phyloP scores from a whole-genome alignment of 2,888 invertebrate genomes.

The Trisateles emortualis region DNA sequence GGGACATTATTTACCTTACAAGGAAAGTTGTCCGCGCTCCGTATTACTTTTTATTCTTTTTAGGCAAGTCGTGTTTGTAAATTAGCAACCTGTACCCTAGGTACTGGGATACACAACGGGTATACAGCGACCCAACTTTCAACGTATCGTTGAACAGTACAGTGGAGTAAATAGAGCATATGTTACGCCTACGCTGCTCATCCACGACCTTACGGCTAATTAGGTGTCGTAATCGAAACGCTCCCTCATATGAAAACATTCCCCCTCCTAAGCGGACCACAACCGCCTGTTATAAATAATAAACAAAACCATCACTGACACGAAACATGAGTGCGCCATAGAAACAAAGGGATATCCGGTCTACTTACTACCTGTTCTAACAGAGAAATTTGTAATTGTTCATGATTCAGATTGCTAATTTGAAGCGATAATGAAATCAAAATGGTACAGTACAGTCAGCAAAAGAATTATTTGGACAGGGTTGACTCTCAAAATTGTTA shows the following conservation, averaged over 20 bases:
- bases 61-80: slow-evolving; percentile 23
- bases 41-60: slow-evolving; percentile 21
- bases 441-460: no score
- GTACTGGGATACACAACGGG: background rate
- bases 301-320: slow-evolving; percentile 74
- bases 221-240: slow-evolving; percentile 63
- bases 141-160: background rate
- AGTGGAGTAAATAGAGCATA: slow-evolving; percentile 8
- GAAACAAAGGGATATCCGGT: slow-evolving; percentile 78
- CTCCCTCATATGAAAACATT: slow-evolving; percentile 63
- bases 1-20: slow-evolving; percentile 14
- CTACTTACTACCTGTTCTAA: slow-evolving; percentile 50
- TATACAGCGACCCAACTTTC: slow-evolving; percentile 2
- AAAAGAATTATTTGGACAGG: no score
- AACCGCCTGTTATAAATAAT: slow-evolving; percentile 69
- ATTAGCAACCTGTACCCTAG: slow-evolving; percentile 5
- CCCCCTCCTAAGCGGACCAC: slow-evolving; percentile 57
- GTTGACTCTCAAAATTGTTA: no score
- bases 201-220: slow-evolving; percentile 57
- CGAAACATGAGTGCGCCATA: slow-evolving; percentile 69
- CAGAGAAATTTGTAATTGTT: slow-evolving; percentile 51
- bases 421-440: slow-evolving; percentile 26
- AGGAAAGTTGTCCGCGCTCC: slow-evolving; percentile 22
- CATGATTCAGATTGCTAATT: slow-evolving; percentile 39
- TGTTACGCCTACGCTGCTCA: slow-evolving; percentile 24